A percentile compares a stretch with the other conserved stretches of the same genome.
These are phyloP conservation scores for Astropecten irregularis DNA, from an alignment of 53 echinoderm and acorn worm genomes.

Conservation along the genomic window DNA sequence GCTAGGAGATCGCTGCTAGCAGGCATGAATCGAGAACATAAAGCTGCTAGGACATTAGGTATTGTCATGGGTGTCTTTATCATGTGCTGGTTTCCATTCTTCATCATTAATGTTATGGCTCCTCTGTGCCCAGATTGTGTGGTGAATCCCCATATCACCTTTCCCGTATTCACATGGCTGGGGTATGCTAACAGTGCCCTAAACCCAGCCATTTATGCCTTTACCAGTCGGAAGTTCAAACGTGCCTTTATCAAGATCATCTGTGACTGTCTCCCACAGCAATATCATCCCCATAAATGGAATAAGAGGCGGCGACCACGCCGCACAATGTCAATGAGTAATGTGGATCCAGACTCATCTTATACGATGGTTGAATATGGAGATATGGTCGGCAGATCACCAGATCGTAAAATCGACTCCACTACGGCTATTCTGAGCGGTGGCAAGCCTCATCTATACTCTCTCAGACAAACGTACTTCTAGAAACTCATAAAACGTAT, in stretches of 20 bases:
- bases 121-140: constrained; percentile 79
- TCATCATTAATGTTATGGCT: constrained; percentile 84
- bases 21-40: constrained; percentile 77
- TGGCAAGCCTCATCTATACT: constrained; percentile 20
- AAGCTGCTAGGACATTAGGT: constrained; percentile 83
- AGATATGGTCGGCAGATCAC: constrained; percentile 14
- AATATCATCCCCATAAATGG: constrained; percentile 38
- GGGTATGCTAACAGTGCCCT: constrained; percentile 90
- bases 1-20: constrained; percentile 50
- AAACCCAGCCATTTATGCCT: constrained; percentile 94
- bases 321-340: constrained; percentile 61
- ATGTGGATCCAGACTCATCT: constrained; percentile 59
- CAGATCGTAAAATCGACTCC: constrained; percentile 40
- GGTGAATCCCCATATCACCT: constrained; percentile 64
- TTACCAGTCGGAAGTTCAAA: constrained; percentile 84
- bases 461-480: constrained; percentile 44
- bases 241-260: constrained; percentile 83
- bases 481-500: constrained; percentile 8
- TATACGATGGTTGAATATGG: constrained; percentile 61
- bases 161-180: constrained; percentile 83
- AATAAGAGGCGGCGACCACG: constrained; percentile 52
- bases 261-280: constrained; percentile 61
- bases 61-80: constrained; percentile 99
- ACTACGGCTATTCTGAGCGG: constrained; percentile 42
- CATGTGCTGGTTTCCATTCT: constrained; percentile 95